Evolutionary conservation across 2,888 invertebrate species (phyloP).

Genomic region (Gortyna flavago): DNA sequence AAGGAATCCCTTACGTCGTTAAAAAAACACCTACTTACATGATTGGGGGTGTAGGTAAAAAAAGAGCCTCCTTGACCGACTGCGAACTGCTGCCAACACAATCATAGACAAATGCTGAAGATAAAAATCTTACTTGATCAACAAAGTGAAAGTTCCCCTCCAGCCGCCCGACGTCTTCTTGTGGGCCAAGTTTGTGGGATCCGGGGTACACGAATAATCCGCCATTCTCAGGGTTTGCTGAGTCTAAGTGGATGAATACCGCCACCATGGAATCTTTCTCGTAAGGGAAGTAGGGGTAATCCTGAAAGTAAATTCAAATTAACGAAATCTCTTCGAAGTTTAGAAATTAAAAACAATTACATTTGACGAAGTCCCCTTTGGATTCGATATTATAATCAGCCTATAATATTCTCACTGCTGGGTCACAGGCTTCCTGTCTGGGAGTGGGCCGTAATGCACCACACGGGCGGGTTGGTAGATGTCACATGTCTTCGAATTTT

Average conservation of each 20-base stretch:
- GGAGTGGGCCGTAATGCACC: no score
- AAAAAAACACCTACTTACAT: no score
- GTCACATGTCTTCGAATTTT: no score
- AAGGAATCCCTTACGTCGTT: no score
- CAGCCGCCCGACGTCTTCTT: constrained; percentile 84
- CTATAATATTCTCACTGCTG: no score
- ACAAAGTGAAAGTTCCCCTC: constrained; percentile 86
- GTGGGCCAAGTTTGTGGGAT: constrained; percentile 89
- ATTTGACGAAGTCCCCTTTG: background rate
- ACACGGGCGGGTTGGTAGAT: no score
- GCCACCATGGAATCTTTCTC: constrained; percentile 90
- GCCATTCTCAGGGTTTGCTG: constrained; percentile 89
- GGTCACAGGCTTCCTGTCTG: no score
- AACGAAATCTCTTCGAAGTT: background rate
- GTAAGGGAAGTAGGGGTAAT: constrained; percentile 91
- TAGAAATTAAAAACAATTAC: no score
- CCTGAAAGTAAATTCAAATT: constrained; percentile 77
- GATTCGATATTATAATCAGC: no score
- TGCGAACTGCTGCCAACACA: background rate
- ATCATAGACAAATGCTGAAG: background rate
- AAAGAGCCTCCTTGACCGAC: no score
- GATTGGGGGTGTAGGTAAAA: no score
- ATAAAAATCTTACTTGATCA: constrained; percentile 77
- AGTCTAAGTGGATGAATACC: constrained; percentile 89
- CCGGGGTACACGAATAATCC: constrained; percentile 67